Evolutionary conservation across 1,140 invertebrate genomes (phyloP).

Genomic region (Aplysia californica): DNA sequence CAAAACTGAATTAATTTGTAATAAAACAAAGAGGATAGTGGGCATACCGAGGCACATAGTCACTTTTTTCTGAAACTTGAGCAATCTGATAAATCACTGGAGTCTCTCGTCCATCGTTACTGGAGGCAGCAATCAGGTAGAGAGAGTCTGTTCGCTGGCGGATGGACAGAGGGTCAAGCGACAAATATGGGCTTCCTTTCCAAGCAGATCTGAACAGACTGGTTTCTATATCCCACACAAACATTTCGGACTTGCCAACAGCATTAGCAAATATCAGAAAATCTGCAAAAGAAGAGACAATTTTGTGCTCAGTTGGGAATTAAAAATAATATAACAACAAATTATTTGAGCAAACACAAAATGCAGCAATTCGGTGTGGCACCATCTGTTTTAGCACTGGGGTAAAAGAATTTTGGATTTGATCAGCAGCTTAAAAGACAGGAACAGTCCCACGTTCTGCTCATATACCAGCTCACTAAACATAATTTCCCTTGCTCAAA

Average conservation of each 20-base stretch:
- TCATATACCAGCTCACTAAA: too few species aligned
- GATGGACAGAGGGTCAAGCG: slow-evolving; percentile 48
- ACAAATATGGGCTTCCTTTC: slow-evolving; percentile 42
- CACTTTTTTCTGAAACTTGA: slow-evolving; percentile 49
- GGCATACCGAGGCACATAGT: slow-evolving; percentile 59
- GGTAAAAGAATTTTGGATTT: too few species aligned
- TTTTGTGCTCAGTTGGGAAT: not conserved
- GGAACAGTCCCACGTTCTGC: too few species aligned
- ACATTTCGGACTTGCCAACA: slow-evolving; percentile 54
- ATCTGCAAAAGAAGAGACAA: slow-evolving; percentile 38
- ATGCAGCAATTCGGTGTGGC: not conserved
- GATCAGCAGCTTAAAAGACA: too few species aligned
- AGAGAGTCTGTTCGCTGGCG: slow-evolving; percentile 42
- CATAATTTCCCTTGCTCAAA: too few species aligned
- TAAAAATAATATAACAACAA: not conserved
- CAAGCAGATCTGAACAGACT: slow-evolving; percentile 47
- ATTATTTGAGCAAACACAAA: not conserved
- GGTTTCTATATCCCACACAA: slow-evolving; percentile 48
- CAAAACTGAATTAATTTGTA: too few species aligned
- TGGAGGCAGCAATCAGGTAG: slow-evolving; percentile 43
- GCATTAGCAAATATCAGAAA: slow-evolving; percentile 51
- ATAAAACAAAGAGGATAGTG: too few species aligned
- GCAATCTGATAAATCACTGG: slow-evolving; percentile 49
- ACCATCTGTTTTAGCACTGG: too few species aligned
- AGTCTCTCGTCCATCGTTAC: slow-evolving; percentile 33